Conservation (phyloP, 2,797 vertebrate species). For the Limosa lapponica region DNA sequence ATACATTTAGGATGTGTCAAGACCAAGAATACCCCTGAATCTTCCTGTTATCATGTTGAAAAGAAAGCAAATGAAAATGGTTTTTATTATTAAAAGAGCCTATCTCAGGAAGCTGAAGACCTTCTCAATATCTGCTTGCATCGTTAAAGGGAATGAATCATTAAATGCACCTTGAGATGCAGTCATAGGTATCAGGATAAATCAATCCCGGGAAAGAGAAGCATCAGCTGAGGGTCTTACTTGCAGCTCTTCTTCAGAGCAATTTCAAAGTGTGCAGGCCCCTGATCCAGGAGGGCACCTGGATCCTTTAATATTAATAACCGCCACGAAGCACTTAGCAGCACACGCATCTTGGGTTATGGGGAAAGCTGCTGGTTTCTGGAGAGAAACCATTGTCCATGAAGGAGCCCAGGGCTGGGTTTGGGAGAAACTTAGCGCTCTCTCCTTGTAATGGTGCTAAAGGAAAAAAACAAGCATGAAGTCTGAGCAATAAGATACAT, state of each 20-base stretch:
- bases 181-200: neutral
- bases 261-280: neutral
- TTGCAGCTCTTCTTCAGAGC: neutral
- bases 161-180: conserved; percentile 15
- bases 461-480: neutral
- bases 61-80: neutral
- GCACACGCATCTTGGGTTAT: fast-evolving
- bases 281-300: neutral
- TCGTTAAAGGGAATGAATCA: conserved; percentile 49
- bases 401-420: neutral
- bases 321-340: neutral
- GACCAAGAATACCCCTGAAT: neutral
- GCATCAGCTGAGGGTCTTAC: neutral
- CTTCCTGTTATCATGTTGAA: conserved; percentile 9
- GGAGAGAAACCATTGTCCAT: fast-evolving
- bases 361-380: neutral
- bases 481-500: conserved; percentile 13
- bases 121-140: conserved; percentile 27
- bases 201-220: neutral
- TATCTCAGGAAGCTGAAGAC: neutral
- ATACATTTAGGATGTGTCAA: neutral
- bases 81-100: conserved; percentile 8
- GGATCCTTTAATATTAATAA: neutral
- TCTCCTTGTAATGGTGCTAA: neutral
- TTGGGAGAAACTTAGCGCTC: neutral